Conservation (phyloP, 2,797 vertebrate species). For the Acomys russatus region DNA sequence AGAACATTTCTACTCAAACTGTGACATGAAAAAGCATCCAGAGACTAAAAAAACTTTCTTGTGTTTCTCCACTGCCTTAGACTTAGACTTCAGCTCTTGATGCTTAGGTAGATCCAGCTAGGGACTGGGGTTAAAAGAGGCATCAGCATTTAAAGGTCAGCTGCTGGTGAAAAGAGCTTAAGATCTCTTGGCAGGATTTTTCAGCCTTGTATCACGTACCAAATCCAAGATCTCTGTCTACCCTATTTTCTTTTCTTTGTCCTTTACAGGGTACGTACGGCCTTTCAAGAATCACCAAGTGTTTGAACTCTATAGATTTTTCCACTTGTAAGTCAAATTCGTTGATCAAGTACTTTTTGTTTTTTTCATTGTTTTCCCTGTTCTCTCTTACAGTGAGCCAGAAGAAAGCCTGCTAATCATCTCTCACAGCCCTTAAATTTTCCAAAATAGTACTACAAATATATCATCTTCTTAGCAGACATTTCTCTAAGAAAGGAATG, state of each 20-base stretch:
- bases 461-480: conserved; percentile 67
- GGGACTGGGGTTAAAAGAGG: background rate
- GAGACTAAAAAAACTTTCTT: background rate
- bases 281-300: conserved; percentile 53
- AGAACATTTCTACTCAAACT: background rate
- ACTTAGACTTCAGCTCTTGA: background rate
- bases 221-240: background rate
- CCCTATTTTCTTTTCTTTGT: background rate
- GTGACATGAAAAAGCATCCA: background rate
- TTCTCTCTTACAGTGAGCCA: conserved; percentile 67
- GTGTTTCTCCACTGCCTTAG: background rate
- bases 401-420: conserved; percentile 73
- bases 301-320: conserved; percentile 67
- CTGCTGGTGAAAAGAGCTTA: background rate
- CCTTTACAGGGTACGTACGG: conserved; percentile 22
- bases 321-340: conserved; percentile 74
- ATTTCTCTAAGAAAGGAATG: conserved; percentile 73
- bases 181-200: background rate
- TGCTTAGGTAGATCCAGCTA: background rate
- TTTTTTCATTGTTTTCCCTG: background rate
- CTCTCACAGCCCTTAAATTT: conserved; percentile 78
- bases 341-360: conserved; percentile 45
- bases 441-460: conserved; percentile 71
- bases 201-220: background rate
- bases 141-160: background rate